Evolutionary conservation across 2,888 invertebrate genomes (phyloP).

Genomic region (Nemurella pictetii): DNA sequence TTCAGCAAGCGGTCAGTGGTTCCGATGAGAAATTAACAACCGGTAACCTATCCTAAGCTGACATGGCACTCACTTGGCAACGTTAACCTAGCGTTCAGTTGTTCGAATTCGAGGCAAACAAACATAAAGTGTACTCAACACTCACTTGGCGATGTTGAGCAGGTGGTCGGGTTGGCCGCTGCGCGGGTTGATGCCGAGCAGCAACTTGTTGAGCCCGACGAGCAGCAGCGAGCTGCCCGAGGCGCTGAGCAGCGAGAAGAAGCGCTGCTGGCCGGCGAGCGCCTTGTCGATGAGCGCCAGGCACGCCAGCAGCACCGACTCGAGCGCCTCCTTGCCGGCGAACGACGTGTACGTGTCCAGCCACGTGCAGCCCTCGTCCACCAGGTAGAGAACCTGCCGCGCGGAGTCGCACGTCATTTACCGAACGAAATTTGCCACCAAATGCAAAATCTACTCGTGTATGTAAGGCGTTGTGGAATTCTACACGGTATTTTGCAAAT

Average conservation of each 20-base stretch:
- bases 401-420: conserved; percentile 5
- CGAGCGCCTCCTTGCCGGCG: conserved; percentile 68
- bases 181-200: conserved; percentile 76
- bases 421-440: no score
- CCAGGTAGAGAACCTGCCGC: conserved; percentile 60
- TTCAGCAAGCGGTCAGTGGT: no score
- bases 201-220: conserved; percentile 77
- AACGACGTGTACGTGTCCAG: conserved; percentile 72
- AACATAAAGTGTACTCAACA: no score
- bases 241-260: conserved; percentile 66
- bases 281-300: conserved; percentile 76
- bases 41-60: no score
- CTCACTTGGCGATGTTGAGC: conserved; percentile 70
- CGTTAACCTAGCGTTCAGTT: no score
- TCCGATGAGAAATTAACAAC: no score
- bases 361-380: conserved; percentile 74
- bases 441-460: no score
- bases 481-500: no score
- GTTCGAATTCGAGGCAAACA: no score
- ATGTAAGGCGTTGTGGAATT: no score
- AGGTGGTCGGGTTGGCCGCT: conserved; percentile 79
- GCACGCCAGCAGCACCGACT: conserved; percentile 70
- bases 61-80: no score
- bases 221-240: conserved; percentile 68
- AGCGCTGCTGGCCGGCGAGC: conserved; percentile 70